A percentile compares a stretch with the other conserved stretches of the same genome.
phyloP scores from a whole-genome alignment of 2,797 vertebrate genomes.

The Syngnathus rostellatus region DNA sequence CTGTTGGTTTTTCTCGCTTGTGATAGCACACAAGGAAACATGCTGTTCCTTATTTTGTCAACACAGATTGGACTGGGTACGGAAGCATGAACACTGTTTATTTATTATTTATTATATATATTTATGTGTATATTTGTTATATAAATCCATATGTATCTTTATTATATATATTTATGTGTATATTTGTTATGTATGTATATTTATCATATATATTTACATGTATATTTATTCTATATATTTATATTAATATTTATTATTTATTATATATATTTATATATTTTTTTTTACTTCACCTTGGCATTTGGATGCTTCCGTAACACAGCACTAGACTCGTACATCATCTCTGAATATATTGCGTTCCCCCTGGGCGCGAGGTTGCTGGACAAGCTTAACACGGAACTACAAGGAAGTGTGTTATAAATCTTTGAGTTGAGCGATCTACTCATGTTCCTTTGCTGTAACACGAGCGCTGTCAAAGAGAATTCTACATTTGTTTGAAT shows the following conservation, averaged over 20 bases:
- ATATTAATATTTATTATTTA: no score
- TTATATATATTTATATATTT: no score
- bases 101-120: no score
- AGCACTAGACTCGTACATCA: not conserved
- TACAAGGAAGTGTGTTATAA: not conserved
- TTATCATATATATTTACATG: no score
- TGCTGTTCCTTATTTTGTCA: not conserved
- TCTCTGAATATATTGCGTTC: not conserved
- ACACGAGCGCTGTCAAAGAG: constrained; percentile 5
- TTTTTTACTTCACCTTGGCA: no score
- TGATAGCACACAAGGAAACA: not conserved
- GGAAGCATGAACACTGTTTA: no score
- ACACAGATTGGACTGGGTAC: not conserved
- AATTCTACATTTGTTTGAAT: not conserved
- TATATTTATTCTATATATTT: no score
- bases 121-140: no score
- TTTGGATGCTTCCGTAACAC: not conserved
- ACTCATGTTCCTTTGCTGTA: not conserved
- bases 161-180: no score
- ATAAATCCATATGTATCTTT: no score
- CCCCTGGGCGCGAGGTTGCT: not conserved
- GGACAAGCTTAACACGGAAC: not conserved
- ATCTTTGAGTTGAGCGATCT: not conserved
- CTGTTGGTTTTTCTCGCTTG: not conserved
- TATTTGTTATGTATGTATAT: no score